Percentiles rank a stretch among this genome's conserved stretches.
Conservation (phyloP, 2,113 vertebrate genomes). For the Heterotilapia buettikoferi region DNA sequence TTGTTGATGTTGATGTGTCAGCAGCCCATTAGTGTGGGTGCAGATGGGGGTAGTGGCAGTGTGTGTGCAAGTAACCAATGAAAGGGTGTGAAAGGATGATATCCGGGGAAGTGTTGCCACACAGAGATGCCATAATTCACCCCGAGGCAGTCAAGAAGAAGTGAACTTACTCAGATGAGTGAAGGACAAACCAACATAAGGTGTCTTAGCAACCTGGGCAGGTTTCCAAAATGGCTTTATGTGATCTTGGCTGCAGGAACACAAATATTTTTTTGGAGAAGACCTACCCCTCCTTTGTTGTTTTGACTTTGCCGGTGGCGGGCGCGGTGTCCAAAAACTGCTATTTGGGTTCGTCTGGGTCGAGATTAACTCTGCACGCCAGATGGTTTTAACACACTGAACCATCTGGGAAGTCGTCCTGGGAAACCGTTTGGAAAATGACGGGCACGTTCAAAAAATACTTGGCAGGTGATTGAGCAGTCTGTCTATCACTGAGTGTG, state of each 20-base stretch:
- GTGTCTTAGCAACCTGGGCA: not conserved
- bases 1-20: slow-evolving; percentile 25
- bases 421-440: not conserved
- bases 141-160: not conserved
- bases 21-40: not conserved
- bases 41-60: not conserved
- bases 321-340: not conserved
- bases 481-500: not conserved
- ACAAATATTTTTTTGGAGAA: not conserved
- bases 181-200: not conserved
- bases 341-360: not conserved
- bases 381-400: not conserved
- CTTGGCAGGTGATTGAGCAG: not conserved
- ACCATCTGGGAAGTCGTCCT: not conserved
- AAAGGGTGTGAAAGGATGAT: slow-evolving; percentile 32
- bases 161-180: not conserved
- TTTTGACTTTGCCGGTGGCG: not conserved
- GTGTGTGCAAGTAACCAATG: not conserved
- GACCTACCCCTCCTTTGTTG: not conserved
- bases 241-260: not conserved
- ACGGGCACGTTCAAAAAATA: not conserved
- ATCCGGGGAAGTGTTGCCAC: not conserved
- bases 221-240: not conserved
- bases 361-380: not conserved
- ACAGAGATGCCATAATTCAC: not conserved